Evolutionary conservation across 2,797 vertebrate species (phyloP).

Genomic region (Gila robusta): DNA sequence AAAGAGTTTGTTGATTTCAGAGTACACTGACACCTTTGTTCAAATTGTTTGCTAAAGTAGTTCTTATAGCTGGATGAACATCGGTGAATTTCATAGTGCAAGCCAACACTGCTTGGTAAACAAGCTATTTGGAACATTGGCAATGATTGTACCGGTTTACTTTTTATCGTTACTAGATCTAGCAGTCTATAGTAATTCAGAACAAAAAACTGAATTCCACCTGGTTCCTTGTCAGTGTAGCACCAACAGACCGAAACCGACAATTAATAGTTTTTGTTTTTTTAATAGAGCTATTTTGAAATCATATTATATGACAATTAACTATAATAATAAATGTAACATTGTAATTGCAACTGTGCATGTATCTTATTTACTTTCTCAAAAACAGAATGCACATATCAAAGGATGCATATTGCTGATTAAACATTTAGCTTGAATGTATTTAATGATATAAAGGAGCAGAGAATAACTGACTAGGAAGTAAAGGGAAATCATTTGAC

Average conservation of each 20-base stretch:
- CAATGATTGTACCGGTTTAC: neutral
- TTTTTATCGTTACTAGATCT: neutral
- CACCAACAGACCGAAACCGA: neutral
- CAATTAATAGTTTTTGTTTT: neutral
- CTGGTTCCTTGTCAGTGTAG: neutral
- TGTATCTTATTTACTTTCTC: neutral
- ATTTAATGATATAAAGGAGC: neutral
- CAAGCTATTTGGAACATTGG: neutral
- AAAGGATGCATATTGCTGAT: neutral
- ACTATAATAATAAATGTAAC: neutral
- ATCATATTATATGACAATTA: neutral
- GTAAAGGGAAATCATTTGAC: neutral
- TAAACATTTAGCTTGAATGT: neutral
- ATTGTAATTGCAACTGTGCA: neutral
- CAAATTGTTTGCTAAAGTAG: neutral
- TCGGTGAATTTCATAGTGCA: neutral
- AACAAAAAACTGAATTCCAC: neutral
- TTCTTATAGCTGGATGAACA: neutral
- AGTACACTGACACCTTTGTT: neutral
- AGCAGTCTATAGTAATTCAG: neutral
- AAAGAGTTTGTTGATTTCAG: conserved; percentile 2
- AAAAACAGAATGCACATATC: neutral
- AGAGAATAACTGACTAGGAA: neutral
- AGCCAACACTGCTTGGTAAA: neutral
- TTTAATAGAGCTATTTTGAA: neutral